Conservation (phyloP, 2,113 vertebrate species). For the Cephalophus harveyi region DNA sequence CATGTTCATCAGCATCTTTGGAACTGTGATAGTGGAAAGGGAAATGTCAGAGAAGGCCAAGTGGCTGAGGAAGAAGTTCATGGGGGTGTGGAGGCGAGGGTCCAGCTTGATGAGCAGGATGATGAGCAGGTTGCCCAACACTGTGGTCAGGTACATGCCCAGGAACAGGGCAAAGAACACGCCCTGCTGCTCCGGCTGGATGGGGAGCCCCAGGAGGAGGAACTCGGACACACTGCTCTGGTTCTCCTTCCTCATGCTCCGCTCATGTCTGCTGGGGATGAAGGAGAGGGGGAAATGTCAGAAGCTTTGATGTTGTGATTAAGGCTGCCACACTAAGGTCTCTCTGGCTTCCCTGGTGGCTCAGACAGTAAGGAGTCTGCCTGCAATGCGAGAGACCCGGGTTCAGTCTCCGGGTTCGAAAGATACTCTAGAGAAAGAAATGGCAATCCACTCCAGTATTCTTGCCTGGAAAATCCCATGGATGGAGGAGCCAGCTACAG, state of each 20-base stretch:
- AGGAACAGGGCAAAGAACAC: not conserved
- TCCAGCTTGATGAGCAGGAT: conserved; percentile 44
- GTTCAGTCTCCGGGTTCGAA: not conserved
- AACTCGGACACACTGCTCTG: not conserved
- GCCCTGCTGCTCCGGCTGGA: not conserved
- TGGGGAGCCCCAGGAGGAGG: conserved; percentile 52
- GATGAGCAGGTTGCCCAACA: conserved; percentile 55
- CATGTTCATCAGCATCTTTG: conserved; percentile 31
- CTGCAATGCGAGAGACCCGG: not conserved
- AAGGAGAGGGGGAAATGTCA: not conserved
- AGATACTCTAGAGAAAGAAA: not conserved
- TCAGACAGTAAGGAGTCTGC: not conserved
- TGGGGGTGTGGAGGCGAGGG: conserved; percentile 14
- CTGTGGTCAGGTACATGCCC: not conserved
- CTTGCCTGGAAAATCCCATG: not conserved
- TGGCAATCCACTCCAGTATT: not conserved
- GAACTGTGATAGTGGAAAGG: conserved; percentile 28
- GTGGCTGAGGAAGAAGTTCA: conserved; percentile 69
- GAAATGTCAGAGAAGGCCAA: conserved; percentile 39
- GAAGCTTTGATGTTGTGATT: not conserved
- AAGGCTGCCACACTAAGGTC: not conserved
- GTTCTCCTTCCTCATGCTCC: not conserved
- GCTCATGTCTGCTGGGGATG: not conserved
- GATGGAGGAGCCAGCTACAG: not conserved
- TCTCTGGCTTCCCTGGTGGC: not conserved